Evolutionary conservation across 2,797 vertebrate genomes (phyloP).

Genomic region (Sebastes hopkinsi): DNA sequence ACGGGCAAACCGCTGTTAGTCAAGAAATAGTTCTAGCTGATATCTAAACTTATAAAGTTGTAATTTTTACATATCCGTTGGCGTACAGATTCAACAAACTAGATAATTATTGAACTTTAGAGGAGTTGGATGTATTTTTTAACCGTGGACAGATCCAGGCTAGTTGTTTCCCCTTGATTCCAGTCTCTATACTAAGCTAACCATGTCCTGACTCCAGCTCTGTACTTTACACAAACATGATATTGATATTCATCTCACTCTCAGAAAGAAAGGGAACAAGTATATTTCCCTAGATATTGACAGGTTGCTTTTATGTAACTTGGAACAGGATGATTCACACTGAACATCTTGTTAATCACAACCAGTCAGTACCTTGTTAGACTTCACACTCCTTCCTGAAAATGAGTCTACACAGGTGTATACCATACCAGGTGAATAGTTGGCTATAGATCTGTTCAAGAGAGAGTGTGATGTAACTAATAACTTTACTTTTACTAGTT

Average conservation of each 20-base stretch:
- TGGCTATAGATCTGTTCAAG: background rate
- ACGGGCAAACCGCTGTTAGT: background rate
- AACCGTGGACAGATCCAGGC: background rate
- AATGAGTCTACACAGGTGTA: background rate
- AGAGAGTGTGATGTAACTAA: background rate
- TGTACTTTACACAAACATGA: background rate
- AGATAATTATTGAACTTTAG: background rate
- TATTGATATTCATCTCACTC: background rate
- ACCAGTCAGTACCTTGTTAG: background rate
- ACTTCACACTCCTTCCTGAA: background rate
- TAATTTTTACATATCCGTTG: background rate
- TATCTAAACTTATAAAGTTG: background rate
- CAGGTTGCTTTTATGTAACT: background rate
- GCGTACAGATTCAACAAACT: background rate
- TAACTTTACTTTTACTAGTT: background rate
- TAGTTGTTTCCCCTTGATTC: background rate
- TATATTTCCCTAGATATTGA: too few species aligned
- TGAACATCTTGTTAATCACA: background rate
- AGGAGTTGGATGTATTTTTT: background rate
- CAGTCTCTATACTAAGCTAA: background rate
- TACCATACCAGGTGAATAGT: background rate
- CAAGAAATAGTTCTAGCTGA: background rate
- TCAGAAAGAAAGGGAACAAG: background rate
- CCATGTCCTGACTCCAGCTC: background rate
- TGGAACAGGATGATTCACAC: background rate